Base-by-base conservation (phyloP, 2,113 vertebrate genomes). In the Neoarius graeffei region DNA sequence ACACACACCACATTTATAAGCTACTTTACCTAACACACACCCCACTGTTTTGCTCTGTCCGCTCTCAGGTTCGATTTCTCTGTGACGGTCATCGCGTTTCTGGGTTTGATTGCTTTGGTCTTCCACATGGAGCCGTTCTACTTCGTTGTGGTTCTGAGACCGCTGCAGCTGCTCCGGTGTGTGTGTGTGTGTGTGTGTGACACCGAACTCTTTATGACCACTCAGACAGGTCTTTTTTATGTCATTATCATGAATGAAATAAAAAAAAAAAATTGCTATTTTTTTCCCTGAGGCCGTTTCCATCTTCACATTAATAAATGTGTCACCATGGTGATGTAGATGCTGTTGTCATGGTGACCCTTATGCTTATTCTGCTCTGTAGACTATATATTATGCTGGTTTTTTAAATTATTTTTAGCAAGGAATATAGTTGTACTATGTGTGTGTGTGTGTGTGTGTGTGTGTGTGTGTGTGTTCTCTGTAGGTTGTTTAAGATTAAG, bases 101-200 rank as follows among this genome's bases (percentile, higher is more conserved):
- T 99, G 94, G 98, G 98, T 14, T 96, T 99, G 81, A 95, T 99
- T 90, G 96, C 97, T 0, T 92, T 98, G 83, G 96, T 97, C 0
- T 98, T 99, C 62, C 88, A 99, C 88, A 98, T 98, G 97, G 96
- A 98, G 88, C 98, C 98, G 0, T 99, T 99, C 93, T 99, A 99
- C 92, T 99, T 99, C 89, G 97, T 99, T 0, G 97, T 99, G 77
- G 97, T 99, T 80, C 96, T 99, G 79, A 93, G 98, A 15, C 98
- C 97, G 0, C 92, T 99, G 20, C 98, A 99, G 95, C 95, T 99
- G 81, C 96, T 99, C 76, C 96, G 98, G 98, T 99, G 82, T 56
- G 86, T 89, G 52, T 42, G 56, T 27, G 30, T 27, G 56, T 67
- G 27, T 66, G 48, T 73, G 48, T 56, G 20, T 60, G 19, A 60